A percentile compares a stretch with the other conserved stretches of the same genome.
These are phyloP conservation scores for Poeciliopsis turneri DNA, from an alignment of 2,797 vertebrate species.

Conservation along the genomic window DNA sequence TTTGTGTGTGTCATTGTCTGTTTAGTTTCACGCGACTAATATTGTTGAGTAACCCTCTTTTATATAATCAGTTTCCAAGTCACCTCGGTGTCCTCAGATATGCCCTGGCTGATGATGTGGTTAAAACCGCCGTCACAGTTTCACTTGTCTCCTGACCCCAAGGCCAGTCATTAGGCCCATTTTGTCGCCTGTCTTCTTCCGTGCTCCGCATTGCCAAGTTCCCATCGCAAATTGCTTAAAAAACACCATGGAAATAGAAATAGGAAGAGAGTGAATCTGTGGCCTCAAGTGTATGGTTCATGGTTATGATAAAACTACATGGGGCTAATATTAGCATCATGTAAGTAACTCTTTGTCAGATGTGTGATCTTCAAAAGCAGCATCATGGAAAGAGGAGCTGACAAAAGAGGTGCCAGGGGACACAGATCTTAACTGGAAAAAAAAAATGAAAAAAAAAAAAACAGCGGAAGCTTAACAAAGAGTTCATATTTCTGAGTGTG, in stretches of 20 bases:
- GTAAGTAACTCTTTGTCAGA: slow-evolving; percentile 56
- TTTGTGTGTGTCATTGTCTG: not conserved
- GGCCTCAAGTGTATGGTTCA: slow-evolving; percentile 59
- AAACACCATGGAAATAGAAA: slow-evolving; percentile 53
- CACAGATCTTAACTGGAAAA: slow-evolving; percentile 22
- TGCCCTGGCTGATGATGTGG: slow-evolving; percentile 43
- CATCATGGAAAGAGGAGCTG: slow-evolving; percentile 32
- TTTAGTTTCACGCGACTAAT: slow-evolving; percentile 16
- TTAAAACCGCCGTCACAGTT: slow-evolving; percentile 50
- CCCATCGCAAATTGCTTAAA: slow-evolving; percentile 43
- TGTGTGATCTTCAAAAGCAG: slow-evolving; percentile 57
- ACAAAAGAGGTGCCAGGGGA: slow-evolving; percentile 49
- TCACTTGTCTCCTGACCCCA: slow-evolving; percentile 32
- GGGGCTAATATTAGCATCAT: slow-evolving; percentile 66
- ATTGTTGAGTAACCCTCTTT: slow-evolving; percentile 33
- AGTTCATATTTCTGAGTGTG: slow-evolving; percentile 9
- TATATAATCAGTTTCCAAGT: slow-evolving; percentile 38
- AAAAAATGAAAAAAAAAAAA: slow-evolving; percentile 24
- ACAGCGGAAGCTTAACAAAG: not conserved
- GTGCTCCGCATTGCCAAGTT: slow-evolving; percentile 32
- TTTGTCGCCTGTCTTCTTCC: slow-evolving; percentile 68
- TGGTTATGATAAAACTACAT: slow-evolving; percentile 52
- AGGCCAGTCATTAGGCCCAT: slow-evolving; percentile 73
- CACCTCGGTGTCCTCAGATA: slow-evolving; percentile 35
- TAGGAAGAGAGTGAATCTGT: slow-evolving; percentile 48